Percentiles rank a stretch among this genome's conserved stretches.
phyloP scores from a whole-genome alignment of 1,140 invertebrate genomes.

The Trigoniulus corallinus region DNA sequence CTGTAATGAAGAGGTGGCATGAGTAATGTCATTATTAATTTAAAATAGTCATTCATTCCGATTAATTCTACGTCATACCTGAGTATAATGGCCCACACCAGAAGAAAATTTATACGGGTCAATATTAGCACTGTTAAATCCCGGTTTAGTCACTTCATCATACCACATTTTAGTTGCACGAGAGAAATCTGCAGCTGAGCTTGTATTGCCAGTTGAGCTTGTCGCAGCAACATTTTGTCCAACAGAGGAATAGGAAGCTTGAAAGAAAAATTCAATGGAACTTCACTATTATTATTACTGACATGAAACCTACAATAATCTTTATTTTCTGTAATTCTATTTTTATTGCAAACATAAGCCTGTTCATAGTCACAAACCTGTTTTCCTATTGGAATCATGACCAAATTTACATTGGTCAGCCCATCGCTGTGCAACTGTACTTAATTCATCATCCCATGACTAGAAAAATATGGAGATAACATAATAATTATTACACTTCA shows the following conservation, averaged over 20 bases:
- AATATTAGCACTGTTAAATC: slow-evolving; percentile 3
- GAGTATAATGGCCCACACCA: slow-evolving; percentile 6
- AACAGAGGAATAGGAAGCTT: background rate
- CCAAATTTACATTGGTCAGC: slow-evolving; percentile 25
- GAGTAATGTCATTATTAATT: background rate
- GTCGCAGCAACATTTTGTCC: slow-evolving; percentile 1
- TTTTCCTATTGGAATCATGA: slow-evolving; percentile 18
- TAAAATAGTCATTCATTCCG: background rate
- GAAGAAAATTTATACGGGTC: background rate
- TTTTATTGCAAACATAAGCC: too few species aligned
- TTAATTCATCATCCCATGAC: slow-evolving; percentile 26
- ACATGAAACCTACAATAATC: background rate
- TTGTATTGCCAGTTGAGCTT: background rate
- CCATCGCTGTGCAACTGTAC: slow-evolving; percentile 25
- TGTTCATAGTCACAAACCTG: slow-evolving; percentile 6
- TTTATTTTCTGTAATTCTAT: too few species aligned
- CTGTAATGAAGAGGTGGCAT: background rate
- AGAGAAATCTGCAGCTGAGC: background rate
- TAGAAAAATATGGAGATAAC: too few species aligned
- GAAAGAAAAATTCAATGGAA: background rate
- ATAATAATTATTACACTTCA: too few species aligned
- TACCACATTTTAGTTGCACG: slow-evolving; percentile 1
- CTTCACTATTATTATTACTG: too few species aligned
- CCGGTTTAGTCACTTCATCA: slow-evolving; percentile 5
- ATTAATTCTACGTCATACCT: background rate